These are phyloP conservation scores for Monochamus alternatus DNA, from an alignment of 2,888 invertebrate genomes.

Conservation along the genomic window DNA sequence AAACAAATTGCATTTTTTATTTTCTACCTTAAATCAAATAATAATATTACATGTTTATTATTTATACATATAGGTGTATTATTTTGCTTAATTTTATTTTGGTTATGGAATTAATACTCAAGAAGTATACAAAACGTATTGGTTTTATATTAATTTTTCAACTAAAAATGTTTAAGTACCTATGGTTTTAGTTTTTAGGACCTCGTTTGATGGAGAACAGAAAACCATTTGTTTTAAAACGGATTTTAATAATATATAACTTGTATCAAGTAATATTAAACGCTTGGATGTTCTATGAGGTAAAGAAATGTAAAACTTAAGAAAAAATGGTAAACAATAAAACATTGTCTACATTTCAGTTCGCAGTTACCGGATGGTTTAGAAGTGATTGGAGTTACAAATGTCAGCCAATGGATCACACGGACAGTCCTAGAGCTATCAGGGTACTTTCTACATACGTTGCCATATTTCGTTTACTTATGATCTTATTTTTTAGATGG, in stretches of 20 bases:
- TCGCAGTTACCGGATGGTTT: not conserved
- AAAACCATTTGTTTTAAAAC: slow-evolving; percentile 4
- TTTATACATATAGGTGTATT: too few species aligned
- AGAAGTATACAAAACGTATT: too few species aligned
- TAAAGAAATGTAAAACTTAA: not conserved
- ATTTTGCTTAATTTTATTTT: too few species aligned
- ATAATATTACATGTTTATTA: too few species aligned
- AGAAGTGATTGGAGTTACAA: not conserved
- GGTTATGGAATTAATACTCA: too few species aligned
- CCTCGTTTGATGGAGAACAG: slow-evolving; percentile 6
- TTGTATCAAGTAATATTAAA: slow-evolving; percentile 13
- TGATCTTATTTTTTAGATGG: slow-evolving; percentile 8
- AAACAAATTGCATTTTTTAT: too few species aligned
- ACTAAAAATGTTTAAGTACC: not conserved
- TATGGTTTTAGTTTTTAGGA: slow-evolving; percentile 13
- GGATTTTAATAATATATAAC: not conserved
- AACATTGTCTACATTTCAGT: not conserved
- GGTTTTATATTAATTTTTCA: too few species aligned
- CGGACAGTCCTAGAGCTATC: not conserved
- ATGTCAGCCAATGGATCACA: slow-evolving; percentile 15
- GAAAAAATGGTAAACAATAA: not conserved
- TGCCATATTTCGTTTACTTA: too few species aligned
- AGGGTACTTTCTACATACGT: not conserved
- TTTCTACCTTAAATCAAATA: too few species aligned
- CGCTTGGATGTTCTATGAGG: slow-evolving; percentile 4